Evolutionary conservation across 2,113 vertebrate species (phyloP).

Genomic region (Dasyurus viverrinus): DNA sequence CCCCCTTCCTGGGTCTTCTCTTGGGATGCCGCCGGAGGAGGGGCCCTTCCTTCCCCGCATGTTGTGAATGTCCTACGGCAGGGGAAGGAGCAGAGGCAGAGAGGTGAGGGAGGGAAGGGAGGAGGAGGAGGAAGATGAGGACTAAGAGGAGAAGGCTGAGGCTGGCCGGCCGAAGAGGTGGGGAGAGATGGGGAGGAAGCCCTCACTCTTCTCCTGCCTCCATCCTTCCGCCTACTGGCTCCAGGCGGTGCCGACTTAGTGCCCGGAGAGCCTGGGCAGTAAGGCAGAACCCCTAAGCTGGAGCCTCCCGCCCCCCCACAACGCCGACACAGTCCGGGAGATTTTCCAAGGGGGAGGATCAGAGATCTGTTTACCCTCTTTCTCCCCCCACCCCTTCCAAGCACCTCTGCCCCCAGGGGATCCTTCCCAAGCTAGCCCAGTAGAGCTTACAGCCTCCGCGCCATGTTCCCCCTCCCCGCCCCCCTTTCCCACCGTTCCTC

Average conservation of each 20-base stretch:
- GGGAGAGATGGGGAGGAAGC: conserved; percentile 6
- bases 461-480: conserved; percentile 65
- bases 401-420: conserved; percentile 2
- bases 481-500: background rate
- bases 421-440: conserved; percentile 39
- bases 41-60: background rate
- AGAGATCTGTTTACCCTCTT: background rate
- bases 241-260: background rate
- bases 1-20: conserved; percentile 1
- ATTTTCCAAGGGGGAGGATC: background rate
- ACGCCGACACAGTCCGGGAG: background rate
- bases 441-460: conserved; percentile 53
- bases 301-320: conserved; percentile 10
- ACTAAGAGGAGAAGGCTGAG: conserved; percentile 11
- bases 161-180: background rate
- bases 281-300: background rate
- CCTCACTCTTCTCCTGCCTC: conserved; percentile 4
- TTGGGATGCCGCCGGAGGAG: conserved; percentile 13
- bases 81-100: background rate
- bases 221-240: background rate
- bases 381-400: background rate
- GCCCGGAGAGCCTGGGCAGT: background rate
- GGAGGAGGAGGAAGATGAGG: background rate
- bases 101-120: background rate
- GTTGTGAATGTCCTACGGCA: background rate